A percentile compares a stretch with the other conserved stretches of the same genome.
Conservation (phyloP, 2,113 vertebrate genomes). For the Aptenodytes forsteri region DNA sequence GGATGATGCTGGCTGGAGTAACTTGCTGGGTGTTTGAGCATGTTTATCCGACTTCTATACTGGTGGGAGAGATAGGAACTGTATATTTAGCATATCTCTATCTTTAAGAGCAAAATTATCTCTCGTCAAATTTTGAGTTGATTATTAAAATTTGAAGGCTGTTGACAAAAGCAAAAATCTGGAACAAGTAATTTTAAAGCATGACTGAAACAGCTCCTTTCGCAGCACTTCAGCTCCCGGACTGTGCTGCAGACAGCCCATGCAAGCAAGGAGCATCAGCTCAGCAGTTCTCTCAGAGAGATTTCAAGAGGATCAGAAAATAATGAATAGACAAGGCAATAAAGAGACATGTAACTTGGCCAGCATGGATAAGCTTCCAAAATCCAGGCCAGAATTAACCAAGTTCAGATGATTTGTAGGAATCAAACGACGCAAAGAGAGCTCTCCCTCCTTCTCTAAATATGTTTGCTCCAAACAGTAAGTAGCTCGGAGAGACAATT, state of each 20-base stretch:
- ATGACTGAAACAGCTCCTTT: background rate
- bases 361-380: background rate
- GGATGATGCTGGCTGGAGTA: background rate
- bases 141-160: background rate
- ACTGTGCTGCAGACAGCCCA: background rate
- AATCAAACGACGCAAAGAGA: background rate
- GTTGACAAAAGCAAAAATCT: background rate
- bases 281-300: background rate
- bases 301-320: background rate
- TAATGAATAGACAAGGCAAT: background rate
- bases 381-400: background rate
- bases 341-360: background rate
- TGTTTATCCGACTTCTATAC: background rate
- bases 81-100: background rate
- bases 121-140: background rate
- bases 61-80: background rate
- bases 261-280: background rate
- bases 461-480: background rate
- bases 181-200: background rate
- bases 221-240: background rate
- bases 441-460: background rate
- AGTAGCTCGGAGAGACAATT: background rate
- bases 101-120: background rate
- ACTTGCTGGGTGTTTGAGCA: background rate
- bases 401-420: background rate